These are phyloP conservation scores for Dolichotis patagonum DNA, from an alignment of 2,113 vertebrate genomes.

Conservation along the genomic window DNA sequence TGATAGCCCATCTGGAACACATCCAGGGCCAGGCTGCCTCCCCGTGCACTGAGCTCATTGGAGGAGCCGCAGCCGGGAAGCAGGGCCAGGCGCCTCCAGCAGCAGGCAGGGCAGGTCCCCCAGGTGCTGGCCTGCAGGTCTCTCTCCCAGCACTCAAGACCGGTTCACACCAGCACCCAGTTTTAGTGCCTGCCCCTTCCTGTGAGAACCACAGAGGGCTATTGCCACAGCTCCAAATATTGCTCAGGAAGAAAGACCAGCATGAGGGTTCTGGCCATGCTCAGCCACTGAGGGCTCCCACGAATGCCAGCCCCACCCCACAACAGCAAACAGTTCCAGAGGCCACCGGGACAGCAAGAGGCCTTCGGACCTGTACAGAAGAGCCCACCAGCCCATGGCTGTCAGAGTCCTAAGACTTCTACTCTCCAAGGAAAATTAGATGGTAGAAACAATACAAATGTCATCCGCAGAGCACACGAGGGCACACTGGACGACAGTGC, in stretches of 20 bases:
- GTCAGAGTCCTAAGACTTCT: neutral
- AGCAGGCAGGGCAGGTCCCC: neutral
- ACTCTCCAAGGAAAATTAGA: neutral
- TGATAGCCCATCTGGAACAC: conserved; percentile 65
- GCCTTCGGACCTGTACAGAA: neutral
- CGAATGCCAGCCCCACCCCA: neutral
- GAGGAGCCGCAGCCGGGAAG: neutral
- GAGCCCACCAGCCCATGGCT: neutral
- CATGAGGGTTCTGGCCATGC: too few species aligned
- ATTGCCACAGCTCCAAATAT: neutral
- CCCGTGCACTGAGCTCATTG: neutral
- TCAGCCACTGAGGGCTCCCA: neutral
- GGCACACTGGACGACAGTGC: neutral
- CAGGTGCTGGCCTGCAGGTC: conserved; percentile 15
- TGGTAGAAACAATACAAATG: neutral
- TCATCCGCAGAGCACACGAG: neutral
- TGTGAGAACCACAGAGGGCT: neutral
- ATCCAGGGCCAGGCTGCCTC: conserved; percentile 4
- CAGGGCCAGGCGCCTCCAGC: neutral
- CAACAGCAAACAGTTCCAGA: neutral
- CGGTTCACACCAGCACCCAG: neutral
- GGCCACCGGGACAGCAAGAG: fast-evolving
- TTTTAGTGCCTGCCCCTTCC: neutral
- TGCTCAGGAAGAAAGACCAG: neutral
- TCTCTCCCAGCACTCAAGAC: fast-evolving